A percentile compares a stretch with the other conserved stretches of the same genome.
Evolutionary conservation across 2,797 vertebrate genomes (phyloP).

Genomic region (Hylomyscus alleni): DNA sequence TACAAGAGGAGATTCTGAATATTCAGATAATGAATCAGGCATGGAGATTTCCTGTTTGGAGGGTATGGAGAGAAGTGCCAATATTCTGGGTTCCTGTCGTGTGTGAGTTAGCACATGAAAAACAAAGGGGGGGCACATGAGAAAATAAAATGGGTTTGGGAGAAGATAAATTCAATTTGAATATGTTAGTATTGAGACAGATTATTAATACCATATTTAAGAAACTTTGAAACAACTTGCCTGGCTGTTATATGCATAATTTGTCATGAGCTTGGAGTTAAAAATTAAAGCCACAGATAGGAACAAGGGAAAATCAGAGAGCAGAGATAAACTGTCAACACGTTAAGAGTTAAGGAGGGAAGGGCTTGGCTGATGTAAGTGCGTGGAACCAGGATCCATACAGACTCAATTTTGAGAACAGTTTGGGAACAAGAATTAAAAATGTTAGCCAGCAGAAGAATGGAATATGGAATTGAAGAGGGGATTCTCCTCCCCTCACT

Average conservation of each 20-base stretch:
- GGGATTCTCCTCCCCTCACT: background rate
- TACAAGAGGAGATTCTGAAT: background rate
- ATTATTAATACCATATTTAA: background rate
- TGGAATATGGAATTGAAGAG: background rate
- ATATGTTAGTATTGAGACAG: constrained; percentile 21
- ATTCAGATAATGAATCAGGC: background rate
- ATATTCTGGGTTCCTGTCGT: background rate
- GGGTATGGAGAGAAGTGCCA: background rate
- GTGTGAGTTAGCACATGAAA: background rate
- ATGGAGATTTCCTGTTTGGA: constrained; percentile 34
- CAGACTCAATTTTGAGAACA: background rate
- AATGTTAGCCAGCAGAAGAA: background rate
- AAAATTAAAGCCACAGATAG: background rate
- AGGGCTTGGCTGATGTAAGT: background rate
- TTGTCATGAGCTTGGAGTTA: background rate
- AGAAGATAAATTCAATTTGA: constrained; percentile 17
- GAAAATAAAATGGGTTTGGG: constrained; percentile 34
- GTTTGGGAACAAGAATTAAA: background rate
- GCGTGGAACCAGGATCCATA: background rate
- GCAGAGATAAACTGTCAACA: background rate
- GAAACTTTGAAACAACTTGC: constrained; percentile 31
- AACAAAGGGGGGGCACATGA: background rate
- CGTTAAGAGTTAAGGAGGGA: background rate
- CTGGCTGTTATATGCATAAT: background rate
- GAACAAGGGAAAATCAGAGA: background rate